Percentiles rank a stretch among this genome's conserved stretches.
These are phyloP conservation scores for Leptopterna dolabrata DNA, from an alignment of 2,888 invertebrate species.

Conservation along the genomic window DNA sequence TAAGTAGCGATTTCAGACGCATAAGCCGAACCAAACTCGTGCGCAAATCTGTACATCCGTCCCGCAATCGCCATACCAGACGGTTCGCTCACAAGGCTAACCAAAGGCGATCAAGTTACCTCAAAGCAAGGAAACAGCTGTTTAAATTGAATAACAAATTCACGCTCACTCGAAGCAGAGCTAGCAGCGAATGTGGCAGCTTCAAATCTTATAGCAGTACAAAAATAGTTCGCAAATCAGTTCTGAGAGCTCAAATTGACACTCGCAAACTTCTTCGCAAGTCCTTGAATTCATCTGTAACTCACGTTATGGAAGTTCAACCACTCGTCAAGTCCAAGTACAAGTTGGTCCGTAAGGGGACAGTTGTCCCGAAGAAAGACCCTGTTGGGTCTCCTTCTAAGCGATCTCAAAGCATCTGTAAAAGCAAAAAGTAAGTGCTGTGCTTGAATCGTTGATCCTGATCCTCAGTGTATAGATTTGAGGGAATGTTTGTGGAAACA, in stretches of 20 bases:
- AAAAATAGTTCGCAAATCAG: slow-evolving; percentile 56
- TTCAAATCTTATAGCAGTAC: slow-evolving; percentile 51
- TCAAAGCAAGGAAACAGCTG: not conserved
- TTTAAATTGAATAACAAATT: not conserved
- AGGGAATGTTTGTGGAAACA: too few species aligned
- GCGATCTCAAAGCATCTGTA: not conserved
- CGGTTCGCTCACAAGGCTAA: not conserved
- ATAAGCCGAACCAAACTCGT: slow-evolving; percentile 56
- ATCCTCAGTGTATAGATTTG: too few species aligned
- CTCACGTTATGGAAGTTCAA: not conserved
- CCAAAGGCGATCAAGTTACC: not conserved
- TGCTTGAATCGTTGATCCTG: too few species aligned
- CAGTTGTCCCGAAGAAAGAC: slow-evolving; percentile 32
- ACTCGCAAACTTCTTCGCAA: slow-evolving; percentile 39
- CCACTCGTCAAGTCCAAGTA: slow-evolving; percentile 17
- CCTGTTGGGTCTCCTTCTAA: not conserved
- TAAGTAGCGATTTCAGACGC: slow-evolving; percentile 50
- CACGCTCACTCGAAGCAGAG: not conserved
- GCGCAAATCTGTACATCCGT: slow-evolving; percentile 50
- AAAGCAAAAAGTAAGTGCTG: not conserved
- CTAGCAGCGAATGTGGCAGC: slow-evolving; percentile 35
- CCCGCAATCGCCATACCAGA: not conserved
- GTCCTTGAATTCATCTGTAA: slow-evolving; percentile 19
- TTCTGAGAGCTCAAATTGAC: slow-evolving; percentile 55
- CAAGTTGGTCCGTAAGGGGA: slow-evolving; percentile 21